Conservation (phyloP, 2,888 invertebrate genomes). For the Scelioninae gen. 1 region DNA sequence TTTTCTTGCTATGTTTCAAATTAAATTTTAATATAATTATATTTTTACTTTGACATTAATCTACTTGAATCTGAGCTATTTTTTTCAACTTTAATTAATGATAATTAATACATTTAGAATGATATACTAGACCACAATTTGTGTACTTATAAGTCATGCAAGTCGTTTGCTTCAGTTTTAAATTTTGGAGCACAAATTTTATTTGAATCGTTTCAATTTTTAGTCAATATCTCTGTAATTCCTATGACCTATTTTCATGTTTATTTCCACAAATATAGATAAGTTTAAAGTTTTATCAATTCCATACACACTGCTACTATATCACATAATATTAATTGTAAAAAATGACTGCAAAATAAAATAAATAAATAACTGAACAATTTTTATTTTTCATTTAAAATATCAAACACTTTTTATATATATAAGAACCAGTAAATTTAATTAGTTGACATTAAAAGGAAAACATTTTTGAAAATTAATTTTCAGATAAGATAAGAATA, state of each 20-base stretch:
- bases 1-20: slow-evolving; percentile 7
- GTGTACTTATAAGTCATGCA: no score
- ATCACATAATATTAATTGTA: not conserved
- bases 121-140: no score
- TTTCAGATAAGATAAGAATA: no score
- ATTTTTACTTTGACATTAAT: not conserved
- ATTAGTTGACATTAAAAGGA: not conserved
- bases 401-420: not conserved
- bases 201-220: no score
- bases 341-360: not conserved
- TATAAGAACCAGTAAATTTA: not conserved
- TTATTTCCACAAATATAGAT: slow-evolving; percentile 24
- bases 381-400: not conserved
- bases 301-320: not conserved
- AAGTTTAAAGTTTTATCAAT: not conserved
- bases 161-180: no score
- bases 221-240: not conserved
- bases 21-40: slow-evolving; percentile 5
- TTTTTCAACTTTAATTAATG: slow-evolving; percentile 13
- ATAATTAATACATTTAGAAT: not conserved
- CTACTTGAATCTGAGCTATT: slow-evolving; percentile 25
- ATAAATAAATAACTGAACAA: not conserved
- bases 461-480: no score
- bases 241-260: slow-evolving; percentile 13
- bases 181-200: no score